These are phyloP conservation scores for Aspiorhynchus laticeps DNA, from an alignment of 2,113 vertebrate genomes.

Conservation along the genomic window DNA sequence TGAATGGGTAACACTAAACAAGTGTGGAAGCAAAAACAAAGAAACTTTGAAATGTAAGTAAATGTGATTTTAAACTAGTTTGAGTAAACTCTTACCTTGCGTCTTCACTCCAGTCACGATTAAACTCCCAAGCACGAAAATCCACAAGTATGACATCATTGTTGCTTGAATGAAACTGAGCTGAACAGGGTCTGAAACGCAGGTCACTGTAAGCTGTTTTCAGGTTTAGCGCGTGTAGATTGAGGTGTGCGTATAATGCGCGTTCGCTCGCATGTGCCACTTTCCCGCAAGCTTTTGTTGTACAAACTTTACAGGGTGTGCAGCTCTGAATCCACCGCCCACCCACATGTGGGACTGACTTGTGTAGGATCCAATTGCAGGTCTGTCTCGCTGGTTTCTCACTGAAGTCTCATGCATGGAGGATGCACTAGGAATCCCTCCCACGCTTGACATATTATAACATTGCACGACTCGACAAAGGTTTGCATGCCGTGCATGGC, in stretches of 20 bases:
- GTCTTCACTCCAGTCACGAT: slow-evolving; percentile 37
- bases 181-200: background rate
- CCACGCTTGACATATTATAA: background rate
- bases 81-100: slow-evolving; percentile 42
- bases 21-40: background rate
- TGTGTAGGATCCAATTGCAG: slow-evolving; percentile 42
- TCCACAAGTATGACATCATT: slow-evolving; percentile 52
- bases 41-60: background rate
- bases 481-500: too few species aligned
- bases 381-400: background rate
- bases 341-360: slow-evolving; percentile 45
- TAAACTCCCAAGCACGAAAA: slow-evolving; percentile 49
- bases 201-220: background rate
- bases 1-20: background rate
- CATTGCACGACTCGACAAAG: background rate
- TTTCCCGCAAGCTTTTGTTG: slow-evolving; percentile 45
- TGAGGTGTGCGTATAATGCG: background rate
- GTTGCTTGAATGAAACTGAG: background rate
- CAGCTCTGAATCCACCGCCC: background rate
- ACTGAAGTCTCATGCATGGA: background rate
- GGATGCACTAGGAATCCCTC: background rate
- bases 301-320: slow-evolving; percentile 46
- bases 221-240: background rate
- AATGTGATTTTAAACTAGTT: background rate
- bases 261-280: background rate